These are phyloP conservation scores for Raphicerus campestris DNA, from an alignment of 2,113 vertebrate genomes.

Conservation along the genomic window DNA sequence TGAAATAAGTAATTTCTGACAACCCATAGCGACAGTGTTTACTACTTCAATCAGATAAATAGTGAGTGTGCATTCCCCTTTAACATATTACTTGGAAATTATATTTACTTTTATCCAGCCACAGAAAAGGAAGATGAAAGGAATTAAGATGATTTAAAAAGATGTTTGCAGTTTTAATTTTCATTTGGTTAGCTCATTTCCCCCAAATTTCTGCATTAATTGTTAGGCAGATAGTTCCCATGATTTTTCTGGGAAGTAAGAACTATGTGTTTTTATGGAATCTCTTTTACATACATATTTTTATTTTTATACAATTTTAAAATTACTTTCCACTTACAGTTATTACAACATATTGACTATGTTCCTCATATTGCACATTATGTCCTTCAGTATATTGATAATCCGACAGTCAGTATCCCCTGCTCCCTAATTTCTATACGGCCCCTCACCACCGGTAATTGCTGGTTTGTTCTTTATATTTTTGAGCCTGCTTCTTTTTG, in stretches of 20 bases:
- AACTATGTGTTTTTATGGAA: background rate
- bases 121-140: background rate
- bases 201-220: background rate
- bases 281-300: background rate
- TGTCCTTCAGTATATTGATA: background rate
- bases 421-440: background rate
- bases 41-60: constrained; percentile 28
- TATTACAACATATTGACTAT: background rate
- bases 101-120: constrained; percentile 19
- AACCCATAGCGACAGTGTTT: constrained; percentile 44
- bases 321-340: background rate
- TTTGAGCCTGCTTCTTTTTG: background rate
- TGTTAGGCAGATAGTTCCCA: background rate
- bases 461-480: background rate
- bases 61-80: background rate
- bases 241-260: background rate
- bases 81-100: background rate
- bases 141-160: background rate
- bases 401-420: background rate
- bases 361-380: background rate
- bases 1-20: constrained; percentile 52
- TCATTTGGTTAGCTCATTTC: background rate
- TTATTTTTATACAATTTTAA: background rate
- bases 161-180: background rate
- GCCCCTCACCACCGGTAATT: background rate